A percentile compares a stretch with the other conserved stretches of the same genome.
Evolutionary conservation across 2,113 vertebrate species (phyloP).

Genomic region (Euleptes europaea): DNA sequence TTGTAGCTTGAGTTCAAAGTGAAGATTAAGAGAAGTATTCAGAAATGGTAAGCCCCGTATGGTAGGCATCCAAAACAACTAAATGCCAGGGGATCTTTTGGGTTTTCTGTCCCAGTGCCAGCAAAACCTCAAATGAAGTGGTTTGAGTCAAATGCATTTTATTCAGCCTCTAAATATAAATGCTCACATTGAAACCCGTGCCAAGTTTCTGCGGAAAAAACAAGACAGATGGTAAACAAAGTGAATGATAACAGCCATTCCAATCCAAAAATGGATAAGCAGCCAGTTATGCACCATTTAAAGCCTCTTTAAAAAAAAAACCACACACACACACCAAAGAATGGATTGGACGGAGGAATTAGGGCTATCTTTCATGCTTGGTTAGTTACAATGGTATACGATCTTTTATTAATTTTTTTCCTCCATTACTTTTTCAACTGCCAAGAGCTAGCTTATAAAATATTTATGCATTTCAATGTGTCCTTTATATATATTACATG

Average conservation of each 20-base stretch:
- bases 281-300: constrained; percentile 14
- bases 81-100: constrained; percentile 43
- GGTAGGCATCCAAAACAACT: constrained; percentile 55
- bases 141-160: constrained; percentile 57
- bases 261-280: constrained; percentile 13
- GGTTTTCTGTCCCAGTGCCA: constrained; percentile 45
- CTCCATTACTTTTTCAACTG: neutral
- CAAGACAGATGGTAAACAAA: constrained; percentile 65
- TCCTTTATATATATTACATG: too few relatives aligned
- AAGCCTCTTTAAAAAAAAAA: constrained; percentile 12
- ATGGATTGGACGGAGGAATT: neutral
- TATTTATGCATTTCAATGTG: too few relatives aligned
- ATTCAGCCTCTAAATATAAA: constrained; percentile 65
- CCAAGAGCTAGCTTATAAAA: too few relatives aligned
- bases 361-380: constrained; percentile 18
- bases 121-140: constrained; percentile 56
- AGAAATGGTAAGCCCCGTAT: constrained; percentile 32
- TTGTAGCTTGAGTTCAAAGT: neutral
- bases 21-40: neutral
- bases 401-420: neutral
- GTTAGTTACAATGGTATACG: neutral
- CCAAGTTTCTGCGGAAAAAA: constrained; percentile 33
- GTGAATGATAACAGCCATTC: constrained; percentile 54
- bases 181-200: constrained; percentile 50
- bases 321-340: too few relatives aligned